These are phyloP conservation scores for Tiphia femorata DNA, from an alignment of 2,888 invertebrate genomes.

Conservation along the genomic window DNA sequence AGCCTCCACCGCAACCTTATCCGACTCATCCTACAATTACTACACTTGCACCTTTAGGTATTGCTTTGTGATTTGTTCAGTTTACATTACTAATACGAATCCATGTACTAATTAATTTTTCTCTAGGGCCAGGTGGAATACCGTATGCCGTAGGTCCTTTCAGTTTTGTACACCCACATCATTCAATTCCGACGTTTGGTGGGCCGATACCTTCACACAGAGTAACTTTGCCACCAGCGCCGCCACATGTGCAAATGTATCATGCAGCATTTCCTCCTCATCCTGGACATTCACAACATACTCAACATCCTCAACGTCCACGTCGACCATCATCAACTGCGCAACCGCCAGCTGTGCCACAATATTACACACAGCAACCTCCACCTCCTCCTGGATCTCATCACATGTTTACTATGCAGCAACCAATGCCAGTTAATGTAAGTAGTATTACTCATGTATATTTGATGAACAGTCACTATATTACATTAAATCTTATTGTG, in stretches of 20 bases:
- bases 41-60: constrained; percentile 74
- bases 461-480: no score
- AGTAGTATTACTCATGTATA: background rate
- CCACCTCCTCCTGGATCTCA: constrained; percentile 64
- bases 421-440: constrained; percentile 32
- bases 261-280: constrained; percentile 63
- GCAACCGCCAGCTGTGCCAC: constrained; percentile 72
- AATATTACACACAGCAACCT: constrained; percentile 65
- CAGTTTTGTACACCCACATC: constrained; percentile 79
- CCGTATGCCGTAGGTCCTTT: constrained; percentile 77
- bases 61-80: background rate
- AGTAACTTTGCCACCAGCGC: constrained; percentile 67
- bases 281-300: constrained; percentile 67
- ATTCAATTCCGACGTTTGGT: constrained; percentile 70
- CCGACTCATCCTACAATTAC: constrained; percentile 72
- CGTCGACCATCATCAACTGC: constrained; percentile 67
- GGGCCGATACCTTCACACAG: constrained; percentile 71
- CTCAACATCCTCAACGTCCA: constrained; percentile 48
- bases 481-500: constrained; percentile 15
- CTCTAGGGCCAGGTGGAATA: constrained; percentile 56
- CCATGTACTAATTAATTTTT: background rate
- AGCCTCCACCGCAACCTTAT: constrained; percentile 71
- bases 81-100: background rate
- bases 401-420: constrained; percentile 66
- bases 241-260: constrained; percentile 72